phyloP scores from a whole-genome alignment of 1,140 invertebrate genomes.

The Hermatobates lingyangjiaoensis region DNA sequence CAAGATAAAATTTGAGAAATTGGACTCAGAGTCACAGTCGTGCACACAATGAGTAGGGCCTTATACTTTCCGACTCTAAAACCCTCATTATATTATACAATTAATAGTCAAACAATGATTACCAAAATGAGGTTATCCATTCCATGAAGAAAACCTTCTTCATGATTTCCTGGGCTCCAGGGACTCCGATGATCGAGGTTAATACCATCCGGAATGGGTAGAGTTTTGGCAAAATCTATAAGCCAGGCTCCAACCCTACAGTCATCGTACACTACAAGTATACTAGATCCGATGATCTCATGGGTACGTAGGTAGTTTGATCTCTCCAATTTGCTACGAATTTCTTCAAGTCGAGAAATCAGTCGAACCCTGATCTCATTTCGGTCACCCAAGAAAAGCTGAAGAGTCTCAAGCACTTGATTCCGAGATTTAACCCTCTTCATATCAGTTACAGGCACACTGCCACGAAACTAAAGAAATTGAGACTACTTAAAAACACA shows the following conservation, averaged over 20 bases:
- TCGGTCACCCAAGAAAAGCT: slow-evolving; percentile 50
- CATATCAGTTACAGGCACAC: slow-evolving; percentile 50
- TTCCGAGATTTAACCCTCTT: slow-evolving; percentile 55
- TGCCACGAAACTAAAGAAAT: slow-evolving; percentile 34
- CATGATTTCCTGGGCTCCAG: slow-evolving; percentile 82
- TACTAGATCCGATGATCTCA: slow-evolving; percentile 87
- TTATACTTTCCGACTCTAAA: too few species aligned
- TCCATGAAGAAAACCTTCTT: slow-evolving; percentile 82
- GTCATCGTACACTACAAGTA: slow-evolving; percentile 84
- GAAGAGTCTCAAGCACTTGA: slow-evolving; percentile 61
- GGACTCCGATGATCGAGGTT: slow-evolving; percentile 50
- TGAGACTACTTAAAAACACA: slow-evolving; percentile 6
- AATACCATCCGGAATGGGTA: slow-evolving; percentile 45
- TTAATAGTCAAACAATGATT: too few species aligned
- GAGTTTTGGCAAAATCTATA: slow-evolving; percentile 90
- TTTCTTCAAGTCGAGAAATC: slow-evolving; percentile 49
- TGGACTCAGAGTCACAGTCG: too few species aligned
- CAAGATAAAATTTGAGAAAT: too few species aligned
- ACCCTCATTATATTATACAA: too few species aligned
- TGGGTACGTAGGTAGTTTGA: slow-evolving; percentile 75
- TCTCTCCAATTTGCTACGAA: slow-evolving; percentile 57
- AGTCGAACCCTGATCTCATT: slow-evolving; percentile 46
- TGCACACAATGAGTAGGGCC: too few species aligned
- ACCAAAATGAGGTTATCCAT: slow-evolving; percentile 63
- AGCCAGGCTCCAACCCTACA: slow-evolving; percentile 76